These are phyloP conservation scores for Hylomyscus alleni DNA, from an alignment of 2,797 vertebrate genomes.

Conservation along the genomic window DNA sequence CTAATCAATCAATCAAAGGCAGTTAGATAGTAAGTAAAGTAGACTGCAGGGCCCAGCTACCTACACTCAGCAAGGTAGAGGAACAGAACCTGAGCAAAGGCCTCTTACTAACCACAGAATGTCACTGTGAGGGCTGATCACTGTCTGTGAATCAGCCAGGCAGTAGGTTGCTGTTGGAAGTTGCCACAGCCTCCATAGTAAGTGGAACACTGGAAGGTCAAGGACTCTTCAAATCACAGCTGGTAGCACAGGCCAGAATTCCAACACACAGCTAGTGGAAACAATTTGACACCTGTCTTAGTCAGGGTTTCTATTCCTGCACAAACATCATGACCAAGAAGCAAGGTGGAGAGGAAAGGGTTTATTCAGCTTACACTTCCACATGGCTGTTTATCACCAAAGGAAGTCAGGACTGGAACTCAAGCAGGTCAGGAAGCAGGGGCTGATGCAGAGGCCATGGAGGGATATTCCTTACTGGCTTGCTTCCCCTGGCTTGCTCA, in stretches of 20 bases:
- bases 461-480: too few species aligned
- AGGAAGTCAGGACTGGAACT: too few species aligned
- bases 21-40: constrained; percentile 48
- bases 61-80: constrained; percentile 75
- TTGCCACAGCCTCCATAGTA: constrained; percentile 82
- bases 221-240: constrained; percentile 79
- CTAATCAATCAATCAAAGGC: constrained; percentile 14
- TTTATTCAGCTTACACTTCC: too few species aligned
- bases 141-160: constrained; percentile 83
- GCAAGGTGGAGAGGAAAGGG: too few species aligned
- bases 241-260: constrained; percentile 83
- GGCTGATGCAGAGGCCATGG: too few species aligned
- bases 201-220: constrained; percentile 81
- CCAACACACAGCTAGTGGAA: constrained; percentile 81
- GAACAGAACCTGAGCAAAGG: constrained; percentile 90
- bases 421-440: too few species aligned
- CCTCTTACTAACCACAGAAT: constrained; percentile 83
- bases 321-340: too few species aligned
- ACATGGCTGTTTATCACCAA: too few species aligned
- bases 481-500: too few species aligned
- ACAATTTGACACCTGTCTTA: too few species aligned
- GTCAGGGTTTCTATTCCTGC: too few species aligned
- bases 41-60: constrained; percentile 65
- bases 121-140: constrained; percentile 86
- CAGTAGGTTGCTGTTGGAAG: constrained; percentile 82